Base-by-base conservation (phyloP, 2,888 invertebrate species). In the Drosophila dives region DNA sequence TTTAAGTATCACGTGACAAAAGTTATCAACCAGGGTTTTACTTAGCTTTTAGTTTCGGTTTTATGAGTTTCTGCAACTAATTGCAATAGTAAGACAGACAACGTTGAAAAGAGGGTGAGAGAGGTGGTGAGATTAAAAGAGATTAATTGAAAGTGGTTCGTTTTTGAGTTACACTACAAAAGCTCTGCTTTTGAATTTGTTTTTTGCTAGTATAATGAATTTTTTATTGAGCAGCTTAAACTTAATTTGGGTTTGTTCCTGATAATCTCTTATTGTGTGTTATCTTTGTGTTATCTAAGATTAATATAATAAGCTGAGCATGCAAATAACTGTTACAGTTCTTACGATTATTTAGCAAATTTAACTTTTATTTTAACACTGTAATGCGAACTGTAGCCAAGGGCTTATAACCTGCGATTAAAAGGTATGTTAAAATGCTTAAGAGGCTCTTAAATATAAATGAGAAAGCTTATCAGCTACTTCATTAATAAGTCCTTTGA, bases 401-500 rank as follows among this genome's bases (percentile, higher is more conserved):
- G 23, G 49, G 33, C 49, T 38, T 38, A 49, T 26, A 26, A 23
- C 7, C 12, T 3, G 5, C 12, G n/a, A 12, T 15, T 8, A n/a
- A 8, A 53, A 23, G 11, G 50, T 11, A 29, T 11, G 56, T 17
- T 23, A 8, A 5, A 38, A 38, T 33, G 29, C 45, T 45, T 45
- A 45, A 42, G 36, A 20, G 56, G 15, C 36, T 29, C 26, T n/a
- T 33, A 33, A 38, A 26, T 50, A 38, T 11, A 29, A 50, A 29
- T 17, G 5, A 11, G 29, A 58, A 53, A 36, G 53, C 40, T 54
- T 34, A 64, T 55, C 56, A 34, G 45, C 33, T 53, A 51, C 10
- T 45, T 45, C 59, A 51, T 59, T 29, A 50, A 29, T 42, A 51
- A 20, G 42, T 29, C 12, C 26, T 59, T 51, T 34, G 59, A 50